Evolutionary conservation across 92 coral and sea anemone species (phyloP), one percentile per base, ranked within the genome.

Genomic region (Phenganax stokvisi): DNA sequence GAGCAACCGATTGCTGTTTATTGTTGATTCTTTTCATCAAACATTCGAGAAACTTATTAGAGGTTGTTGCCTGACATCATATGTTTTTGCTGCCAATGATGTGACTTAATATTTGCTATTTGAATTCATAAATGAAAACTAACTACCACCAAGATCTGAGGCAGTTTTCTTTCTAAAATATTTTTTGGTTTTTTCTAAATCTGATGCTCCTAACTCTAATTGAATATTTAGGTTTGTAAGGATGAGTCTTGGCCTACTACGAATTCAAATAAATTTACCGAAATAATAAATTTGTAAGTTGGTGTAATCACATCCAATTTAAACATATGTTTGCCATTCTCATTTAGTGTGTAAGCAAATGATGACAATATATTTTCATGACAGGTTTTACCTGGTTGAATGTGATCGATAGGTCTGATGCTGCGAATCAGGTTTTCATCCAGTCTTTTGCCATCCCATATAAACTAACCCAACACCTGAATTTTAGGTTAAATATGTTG

Each of bases 51-150:
- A 37, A 37, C 47, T 37, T 37, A 1, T 69, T 69, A 7, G 0
- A 20, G 74, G 74, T 20, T 37, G 47, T 5, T 37, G 47, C 44
- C 10, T 1, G 10, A 47, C 53, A 69, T 10, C 15, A 31, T 31
- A 47, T 69, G n/a, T 16, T 9, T 0, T 27, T 54, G 74, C 80
- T 90, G 90, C 89, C 87, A 27, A 58, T 90, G 91, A 90, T 88
- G 96, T 81, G 68, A 65, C 11, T 30, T 51, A 81, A 83, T 72
- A 81, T 76, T 90, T 90, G 91, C 92, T 89, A 83, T 90, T 87
- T 88, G 91, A 90, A 84, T 74, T 56, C 62, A 74, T 54, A 74
- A 8, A 58, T 53, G 37, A 74, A 74, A 74, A 54, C 10, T 29
- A 74, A 74, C 20, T 74, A 74, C 79, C 79, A 74, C 79, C 79